Evolutionary conservation across 1,140 invertebrate species (phyloP).

Genomic region (Drosophila lacteicornis): DNA sequence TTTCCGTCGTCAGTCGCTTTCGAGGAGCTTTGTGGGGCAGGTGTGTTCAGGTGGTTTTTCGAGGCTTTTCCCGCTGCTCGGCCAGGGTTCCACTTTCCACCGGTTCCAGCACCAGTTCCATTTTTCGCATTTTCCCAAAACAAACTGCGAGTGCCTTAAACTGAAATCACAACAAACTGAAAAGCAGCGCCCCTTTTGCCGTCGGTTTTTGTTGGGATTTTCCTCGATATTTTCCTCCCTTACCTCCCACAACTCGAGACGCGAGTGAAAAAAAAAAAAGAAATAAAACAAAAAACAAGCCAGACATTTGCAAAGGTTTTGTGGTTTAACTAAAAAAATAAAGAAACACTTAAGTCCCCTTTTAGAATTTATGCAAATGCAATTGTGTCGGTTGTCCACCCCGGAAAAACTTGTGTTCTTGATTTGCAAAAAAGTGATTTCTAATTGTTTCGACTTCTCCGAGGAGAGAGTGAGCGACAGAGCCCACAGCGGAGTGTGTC

Average conservation of each 20-base stretch:
- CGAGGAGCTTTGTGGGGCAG: constrained; percentile 83
- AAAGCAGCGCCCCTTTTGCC: constrained; percentile 17
- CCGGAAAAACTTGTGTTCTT: constrained; percentile 54
- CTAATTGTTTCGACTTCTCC: constrained; percentile 65
- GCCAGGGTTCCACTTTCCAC: constrained; percentile 11
- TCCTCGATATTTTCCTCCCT: constrained; percentile 23
- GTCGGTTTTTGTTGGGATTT: constrained; percentile 40
- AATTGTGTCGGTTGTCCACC: constrained; percentile 64
- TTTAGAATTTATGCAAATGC: constrained; percentile 65
- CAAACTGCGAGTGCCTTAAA: constrained; percentile 45
- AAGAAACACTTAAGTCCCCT: constrained; percentile 3
- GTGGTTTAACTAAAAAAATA: not conserved
- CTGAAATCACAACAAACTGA: constrained; percentile 19
- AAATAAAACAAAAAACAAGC: not conserved
- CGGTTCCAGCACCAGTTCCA: constrained; percentile 24
- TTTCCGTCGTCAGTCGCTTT: constrained; percentile 80
- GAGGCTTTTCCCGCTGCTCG: constrained; percentile 19
- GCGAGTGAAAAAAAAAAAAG: constrained; percentile 39
- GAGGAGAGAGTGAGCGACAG: not conserved
- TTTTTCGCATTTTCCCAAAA: constrained; percentile 31
- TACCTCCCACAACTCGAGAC: constrained; percentile 4
- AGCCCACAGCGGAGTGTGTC: constrained; percentile 42
- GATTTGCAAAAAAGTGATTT: constrained; percentile 72
- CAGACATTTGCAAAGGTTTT: constrained; percentile 46
- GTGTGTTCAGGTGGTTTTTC: constrained; percentile 78